Base-by-base conservation (phyloP, 2,888 invertebrate species). In the Hydroisotoma schaefferi region DNA sequence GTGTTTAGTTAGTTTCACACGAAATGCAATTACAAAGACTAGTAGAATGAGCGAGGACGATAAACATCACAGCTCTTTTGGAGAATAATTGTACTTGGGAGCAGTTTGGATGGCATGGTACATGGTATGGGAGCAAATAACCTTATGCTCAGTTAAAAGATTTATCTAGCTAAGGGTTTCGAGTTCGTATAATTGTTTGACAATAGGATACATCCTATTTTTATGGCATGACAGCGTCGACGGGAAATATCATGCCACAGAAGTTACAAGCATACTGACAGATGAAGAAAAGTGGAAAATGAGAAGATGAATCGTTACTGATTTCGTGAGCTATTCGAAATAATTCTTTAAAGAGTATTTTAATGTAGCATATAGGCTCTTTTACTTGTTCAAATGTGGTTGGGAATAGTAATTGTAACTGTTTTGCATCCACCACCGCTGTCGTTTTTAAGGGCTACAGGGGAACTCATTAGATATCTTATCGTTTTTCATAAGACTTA, bases 1-100 rank as follows among this genome's bases (percentile, higher is more conserved):
- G 51, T 52, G 51, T 52, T 52, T 52, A 52, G 33, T 2, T 18
- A 29, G 18, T 52, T 52, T 52, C 51, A 52, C 51, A 52, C 51
- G 51, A 52, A 52, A 52, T 37, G 37, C 51, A 52, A 52, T 29
- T 52, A 33, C 37, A 6, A 12, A 5, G 6, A 8, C 28, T 27
- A 43, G 8, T 6, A 2, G 28, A 49, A 10, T 18, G 26, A 33
- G 51, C 37, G 51, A 15, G 8, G n/a, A 37, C 22, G 51, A 52
- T 52, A 52, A 52, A 20, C 28, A 52, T 52, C 51, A 29, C n/a
- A n/a, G n/a, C n/a, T n/a, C n/a, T n/a, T n/a, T n/a, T n/a, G n/a
- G n/a, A n/a, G n/a, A n/a, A n/a, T n/a, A n/a, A n/a, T n/a, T n/a
- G n/a, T n/a, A n/a, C n/a, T n/a, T n/a, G n/a, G n/a, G n/a, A n/a